Base-by-base conservation (phyloP, 2,888 invertebrate genomes). In the Terebella lapidaria region DNA sequence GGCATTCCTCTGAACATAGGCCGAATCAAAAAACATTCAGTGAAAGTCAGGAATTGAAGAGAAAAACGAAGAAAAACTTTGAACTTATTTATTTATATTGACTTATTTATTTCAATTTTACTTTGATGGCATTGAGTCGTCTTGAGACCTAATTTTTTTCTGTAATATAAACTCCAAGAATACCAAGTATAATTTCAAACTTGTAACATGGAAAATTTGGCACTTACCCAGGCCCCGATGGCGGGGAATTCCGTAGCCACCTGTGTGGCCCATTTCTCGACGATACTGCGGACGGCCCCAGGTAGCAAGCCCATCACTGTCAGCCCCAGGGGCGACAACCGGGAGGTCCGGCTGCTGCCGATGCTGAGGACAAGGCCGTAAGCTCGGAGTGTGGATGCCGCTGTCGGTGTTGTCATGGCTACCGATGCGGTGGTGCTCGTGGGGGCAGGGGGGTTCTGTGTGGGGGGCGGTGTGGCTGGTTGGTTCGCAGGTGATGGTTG, bases 201-300 rank as follows among this genome's bases (percentile, higher is more conserved):
- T 35, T 35, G 18, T 35, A 35, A 35, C 35, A 35, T 18, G 35
- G 35, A 15, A 35, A 15, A 35, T 35, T 18, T 35, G 35, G n/a
- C n/a, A 35, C 80, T 74, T 77, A 86, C 86, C 85, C 85, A 86
- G 42, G 79, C 77, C 30, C 75, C 76, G 29, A 75, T 71, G 62
- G 74, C 71, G 22, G 85, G 84, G 57, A 86, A 85, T 63, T 86
- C 86, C 59, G 84, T 82, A 30, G 85, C 80, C 26, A 65, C 68
- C 45, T 83, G 83, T 2, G 81, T 80, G 71, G 85, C 86, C 87
- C 87, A 87, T 66, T 86, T 85, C 66, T 87, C 86, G 28, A 87
- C 77, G 1, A 85, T 84, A 28, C 84, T 83, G 47, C 84, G 81
- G 1, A 87, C 83, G 24, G 76, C 66, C 24, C 69, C 80, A 1